Evolutionary conservation across 2,113 vertebrate species (phyloP), one percentile per base, ranked within the genome.

Genomic region (Steatornis caripensis): DNA sequence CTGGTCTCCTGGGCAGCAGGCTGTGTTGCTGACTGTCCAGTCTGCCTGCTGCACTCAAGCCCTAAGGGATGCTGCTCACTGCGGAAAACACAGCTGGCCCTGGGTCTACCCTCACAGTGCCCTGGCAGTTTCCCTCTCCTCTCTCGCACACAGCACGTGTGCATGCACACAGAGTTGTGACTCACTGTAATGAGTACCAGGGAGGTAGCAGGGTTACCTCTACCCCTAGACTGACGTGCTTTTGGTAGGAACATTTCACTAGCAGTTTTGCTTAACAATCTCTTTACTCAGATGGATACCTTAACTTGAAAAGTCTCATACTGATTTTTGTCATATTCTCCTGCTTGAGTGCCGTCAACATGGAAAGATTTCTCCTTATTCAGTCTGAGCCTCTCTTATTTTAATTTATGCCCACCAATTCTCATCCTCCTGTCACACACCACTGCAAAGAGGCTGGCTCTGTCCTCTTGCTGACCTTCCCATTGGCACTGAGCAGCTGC

Each of bases 381-480:
- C 3, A 5, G 10, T 9, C 46, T 46, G 29, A 79, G 9, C 6
- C 23, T 62, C 55, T 61, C 22, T 24, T 61, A 36, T 36, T 68
- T 51, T 14, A 69, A 4, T 61, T 70, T 39, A 45, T 34, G 34
- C 12, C 24, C 36, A 30, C 24, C n/a, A n/a, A 5, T 18, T 54
- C 15, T 30, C 12, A 30, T 54, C 22, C 5, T 78, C 9, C 27
- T 6, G 1, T 12, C 12, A 48, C 29, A 53, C 14, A 6, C 9
- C 0, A 1, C 46, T 61, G 54, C 0, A 1, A 61, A 45, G 23
- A 54, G 23, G 10, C 18, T 29, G 34, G 3, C 39, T 70, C 8
- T 21, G 6, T 54, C 23, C 27, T 9, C 4, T 62, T 46, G 15
- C 27, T 78, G 34, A 53, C 6, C 26, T 36, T 9, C 26, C 32